Base-by-base conservation (phyloP, 2,797 vertebrate species). In the Rhinoraja longicauda region DNA sequence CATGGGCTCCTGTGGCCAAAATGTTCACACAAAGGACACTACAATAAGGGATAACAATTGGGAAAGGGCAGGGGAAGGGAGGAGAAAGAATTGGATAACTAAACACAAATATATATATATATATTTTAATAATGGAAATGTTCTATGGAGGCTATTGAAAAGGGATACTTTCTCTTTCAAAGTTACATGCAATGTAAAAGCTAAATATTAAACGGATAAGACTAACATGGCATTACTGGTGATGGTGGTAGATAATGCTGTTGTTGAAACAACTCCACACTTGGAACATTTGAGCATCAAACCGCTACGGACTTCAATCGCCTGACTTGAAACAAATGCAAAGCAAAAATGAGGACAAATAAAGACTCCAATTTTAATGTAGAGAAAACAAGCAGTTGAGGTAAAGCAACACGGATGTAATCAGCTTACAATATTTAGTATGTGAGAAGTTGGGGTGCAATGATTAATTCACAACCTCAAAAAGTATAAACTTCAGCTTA, bases 281-380 rank as follows among this genome's bases (percentile, higher is more conserved):
- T 98, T 98, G 97, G 98, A 98, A 97, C 98, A 99, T 98, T 99
- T 98, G 96, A 99, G 97, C 95, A 98, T 97, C 97, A 99, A 97
- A 86, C 96, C 95, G 95, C 96, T 97, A 95, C 96, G 96, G 75
- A 95, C 96, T 95, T 97, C 97, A 96, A 95, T 94, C 93, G 96
- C 95, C 93, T 96, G 96, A 96, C 97, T 97, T 97, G 94, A 94
- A 95, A 93, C 92, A 93, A 93, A 93, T 93, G 93, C 70, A 92
- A 93, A 93, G 77, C 93, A 86, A 88, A 92, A 92, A 73, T 79
- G 67, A 86, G 78, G 64, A 64, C 77, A 88, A 90, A 70, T 77
- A 84, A 73, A 62, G 73, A 88, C 57, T 77, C 62, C 72, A 92
- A 91, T 75, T 77, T 39, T 93, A 86, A 82, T 78, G 26, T 82